phyloP scores from a whole-genome alignment of 2,888 invertebrate genomes.

The Athripsodes cinereus region DNA sequence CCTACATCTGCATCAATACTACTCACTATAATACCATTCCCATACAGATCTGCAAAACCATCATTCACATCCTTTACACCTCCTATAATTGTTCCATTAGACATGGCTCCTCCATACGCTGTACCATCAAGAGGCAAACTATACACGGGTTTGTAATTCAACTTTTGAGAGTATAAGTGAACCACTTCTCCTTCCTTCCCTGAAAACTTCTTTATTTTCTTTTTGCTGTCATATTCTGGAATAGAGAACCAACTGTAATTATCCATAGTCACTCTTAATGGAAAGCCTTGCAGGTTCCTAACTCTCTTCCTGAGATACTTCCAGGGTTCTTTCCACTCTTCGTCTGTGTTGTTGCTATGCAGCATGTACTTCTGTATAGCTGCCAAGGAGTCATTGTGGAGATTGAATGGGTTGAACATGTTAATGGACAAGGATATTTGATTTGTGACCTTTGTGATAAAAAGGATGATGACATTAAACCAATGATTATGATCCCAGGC shows the following conservation, averaged over 20 bases:
- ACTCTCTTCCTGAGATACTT: background rate
- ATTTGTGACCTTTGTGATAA: background rate
- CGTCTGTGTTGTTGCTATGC: background rate
- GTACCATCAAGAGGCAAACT: slow-evolving; percentile 12
- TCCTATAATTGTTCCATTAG: slow-evolving; percentile 11
- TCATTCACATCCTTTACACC: slow-evolving; percentile 17
- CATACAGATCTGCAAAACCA: slow-evolving; percentile 15
- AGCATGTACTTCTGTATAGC: background rate
- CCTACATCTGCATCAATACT: background rate
- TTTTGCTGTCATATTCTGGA: slow-evolving; percentile 9
- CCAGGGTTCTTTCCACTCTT: slow-evolving; percentile 3
- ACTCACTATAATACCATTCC: slow-evolving; percentile 14
- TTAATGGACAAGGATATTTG: background rate
- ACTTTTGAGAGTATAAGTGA: slow-evolving; percentile 12
- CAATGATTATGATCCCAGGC: slow-evolving; percentile 13
- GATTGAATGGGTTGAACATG: background rate
- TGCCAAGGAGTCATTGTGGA: background rate
- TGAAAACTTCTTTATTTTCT: slow-evolving; percentile 11
- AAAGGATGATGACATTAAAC: slow-evolving; percentile 14
- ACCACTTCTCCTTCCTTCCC: slow-evolving; percentile 19
- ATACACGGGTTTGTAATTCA: slow-evolving; percentile 23
- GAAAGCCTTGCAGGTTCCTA: slow-evolving; percentile 15
- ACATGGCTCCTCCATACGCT: slow-evolving; percentile 6
- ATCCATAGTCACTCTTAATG: slow-evolving; percentile 15
- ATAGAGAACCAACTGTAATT: slow-evolving; percentile 13